Base-by-base conservation (phyloP, 1,140 invertebrate genomes). In the Leptinotarsa defecta region DNA sequence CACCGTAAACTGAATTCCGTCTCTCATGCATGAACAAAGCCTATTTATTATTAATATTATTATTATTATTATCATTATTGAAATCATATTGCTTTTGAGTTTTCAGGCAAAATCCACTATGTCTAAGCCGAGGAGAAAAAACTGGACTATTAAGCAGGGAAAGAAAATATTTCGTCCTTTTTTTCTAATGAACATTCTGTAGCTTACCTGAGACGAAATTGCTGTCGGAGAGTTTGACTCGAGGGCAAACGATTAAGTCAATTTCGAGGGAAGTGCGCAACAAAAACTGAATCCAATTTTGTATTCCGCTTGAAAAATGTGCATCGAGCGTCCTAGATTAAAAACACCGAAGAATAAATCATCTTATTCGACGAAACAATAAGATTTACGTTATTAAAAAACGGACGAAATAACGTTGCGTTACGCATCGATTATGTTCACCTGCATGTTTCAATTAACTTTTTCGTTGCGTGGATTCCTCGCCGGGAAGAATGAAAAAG, bases 271-370 rank as follows among this genome's bases (percentile, higher is more conserved):
- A 77, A 76, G 65, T 74, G 57, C 71, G 75, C 63, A 68, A 75
- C 68, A 77, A 77, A 77, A 79, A 77, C 76, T 75, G 76, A 76
- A 79, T 75, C 78, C 76, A 79, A 79, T 79, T 79, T 79, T 64
- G 71, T 79, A 77, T 73, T 77, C 75, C 74, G 71, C 78, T 57
- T 67, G 57, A 77, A 75, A 75, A 75, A 71, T 75, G 71, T 70
- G 74, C 65, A 74, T 74, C 67, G 57, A 62, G 69, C 69, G 52
- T 75, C 74, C 43, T 69, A 75, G 74, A 75, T 75, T 75, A 65
- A 57, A 48, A 68, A 68, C 43, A 68, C 67, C 24, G n/a, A 3
- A 43, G 43, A 68, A 68, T 68, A 68, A 68, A 68, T 68, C 43
- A 68, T 68, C 67, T 68, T 48, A 68, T 48, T 68, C 67, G 34